Base-by-base conservation (phyloP, 2,113 vertebrate species). In the Anarhynchus alexandrinus region DNA sequence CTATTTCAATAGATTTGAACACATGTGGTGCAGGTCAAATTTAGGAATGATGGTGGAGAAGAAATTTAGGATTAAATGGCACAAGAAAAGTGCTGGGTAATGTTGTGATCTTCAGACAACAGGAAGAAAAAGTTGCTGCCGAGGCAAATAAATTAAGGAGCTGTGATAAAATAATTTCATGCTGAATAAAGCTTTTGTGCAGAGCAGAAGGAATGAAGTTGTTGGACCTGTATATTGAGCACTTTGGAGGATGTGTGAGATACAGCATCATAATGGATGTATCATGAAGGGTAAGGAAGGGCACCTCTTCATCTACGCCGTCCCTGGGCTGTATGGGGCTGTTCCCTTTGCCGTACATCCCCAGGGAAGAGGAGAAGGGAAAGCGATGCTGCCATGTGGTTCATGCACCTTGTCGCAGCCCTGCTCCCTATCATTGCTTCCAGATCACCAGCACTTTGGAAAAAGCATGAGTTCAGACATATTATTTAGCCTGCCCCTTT, bases 121-220 rank as follows among this genome's bases (percentile, higher is more conserved):
- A 66, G 77, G 32, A 76, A 30, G 9, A 32, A 5, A 34, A 93
- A 52, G 55, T 64, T 92, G 32, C 59, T 91, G 52, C 57, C 16
- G 34, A 86, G 76, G 27, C 49, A 94, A 76, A 86, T 84, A 86
- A 77, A 85, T 82, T 58, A 78, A 69, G n/a, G 52, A 74, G 14
- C 42, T 69, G 17, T 73, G 36, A 64, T 93, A 20, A 87, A 85
- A 57, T 42, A 43, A 80, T 80, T 88, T 70, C 79, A 47, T 15
- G 49, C 51, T 88, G n/a, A 65, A 65, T 81, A 15, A 21, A 66
- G 15, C 16, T 34, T 91, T 76, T 80, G 34, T 86, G 69, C 13
- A 64, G n/a, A 91, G 32, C 40, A 74, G 65, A 78, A n/a, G 14
- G 34, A 73, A 55, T 29, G 14, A 66, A 64, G n/a, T 29, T 80